A percentile compares a stretch with the other conserved stretches of the same genome.
Evolutionary conservation across 2,797 vertebrate species (phyloP).

Genomic region (Pempheris klunzingeri): DNA sequence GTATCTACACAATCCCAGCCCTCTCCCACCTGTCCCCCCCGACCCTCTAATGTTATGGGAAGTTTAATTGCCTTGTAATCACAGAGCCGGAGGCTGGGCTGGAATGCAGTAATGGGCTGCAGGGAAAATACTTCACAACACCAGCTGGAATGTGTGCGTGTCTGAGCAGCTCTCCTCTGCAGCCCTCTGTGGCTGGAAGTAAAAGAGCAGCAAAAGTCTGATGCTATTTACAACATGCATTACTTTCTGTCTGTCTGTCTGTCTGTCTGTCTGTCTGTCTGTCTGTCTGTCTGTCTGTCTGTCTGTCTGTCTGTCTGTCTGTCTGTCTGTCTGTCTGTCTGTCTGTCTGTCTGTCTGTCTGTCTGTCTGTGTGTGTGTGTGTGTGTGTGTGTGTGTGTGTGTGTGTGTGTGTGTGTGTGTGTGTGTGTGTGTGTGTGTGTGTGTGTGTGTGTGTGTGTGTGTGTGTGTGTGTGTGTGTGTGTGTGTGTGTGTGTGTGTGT

Average conservation of each 20-base stretch:
- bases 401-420: too few relatives aligned
- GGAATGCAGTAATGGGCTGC: constrained; percentile 65
- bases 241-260: not conserved
- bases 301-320: too few relatives aligned
- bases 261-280: too few relatives aligned
- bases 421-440: too few relatives aligned
- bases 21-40: constrained; percentile 35
- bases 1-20: constrained; percentile 18
- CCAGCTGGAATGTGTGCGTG: constrained; percentile 70
- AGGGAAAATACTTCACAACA: constrained; percentile 50
- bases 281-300: too few relatives aligned
- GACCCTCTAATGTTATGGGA: constrained; percentile 64
- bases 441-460: too few relatives aligned
- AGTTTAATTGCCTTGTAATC: constrained; percentile 72
- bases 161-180: constrained; percentile 52
- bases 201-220: constrained; percentile 19
- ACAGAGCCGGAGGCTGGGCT: constrained; percentile 47
- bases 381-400: too few relatives aligned
- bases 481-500: too few relatives aligned
- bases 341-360: too few relatives aligned
- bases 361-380: too few relatives aligned
- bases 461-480: too few relatives aligned
- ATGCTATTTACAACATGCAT: constrained; percentile 11
- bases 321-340: too few relatives aligned
- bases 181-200: not conserved